Evolutionary conservation across 2,797 vertebrate species (phyloP).

Genomic region (Sandelia bainsii): DNA sequence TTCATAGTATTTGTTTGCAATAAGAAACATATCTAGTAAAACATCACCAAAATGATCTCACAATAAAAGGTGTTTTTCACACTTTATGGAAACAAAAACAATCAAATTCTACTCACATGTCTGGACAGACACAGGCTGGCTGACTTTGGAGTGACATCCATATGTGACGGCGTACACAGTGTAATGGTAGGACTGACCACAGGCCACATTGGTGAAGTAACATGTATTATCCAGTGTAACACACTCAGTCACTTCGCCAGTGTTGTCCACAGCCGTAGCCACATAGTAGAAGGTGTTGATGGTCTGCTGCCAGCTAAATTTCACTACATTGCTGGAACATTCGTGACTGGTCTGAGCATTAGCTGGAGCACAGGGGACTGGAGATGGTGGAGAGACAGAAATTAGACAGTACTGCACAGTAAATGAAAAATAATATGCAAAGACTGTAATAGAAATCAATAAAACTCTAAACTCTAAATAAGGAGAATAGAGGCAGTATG

Average conservation of each 20-base stretch:
- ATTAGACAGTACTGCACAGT: background rate
- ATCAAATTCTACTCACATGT: slow-evolving; percentile 76
- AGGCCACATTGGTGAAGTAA: slow-evolving; percentile 78
- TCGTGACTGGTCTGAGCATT: slow-evolving; percentile 43
- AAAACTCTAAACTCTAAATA: background rate
- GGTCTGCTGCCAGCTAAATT: slow-evolving; percentile 78
- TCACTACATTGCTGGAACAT: slow-evolving; percentile 80
- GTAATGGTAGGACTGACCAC: slow-evolving; percentile 81
- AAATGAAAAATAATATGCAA: background rate
- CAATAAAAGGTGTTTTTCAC: background rate
- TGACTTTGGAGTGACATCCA: slow-evolving; percentile 71
- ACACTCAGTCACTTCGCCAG: slow-evolving; percentile 62
- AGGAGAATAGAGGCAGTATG: background rate
- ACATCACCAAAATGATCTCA: background rate
- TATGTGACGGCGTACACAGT: slow-evolving; percentile 73
- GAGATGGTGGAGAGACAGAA: background rate
- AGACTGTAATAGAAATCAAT: background rate
- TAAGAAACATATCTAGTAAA: background rate
- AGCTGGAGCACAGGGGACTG: slow-evolving; percentile 85
- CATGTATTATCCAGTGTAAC: slow-evolving; percentile 74
- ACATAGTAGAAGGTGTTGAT: slow-evolving; percentile 80
- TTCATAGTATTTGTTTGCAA: too few species aligned
- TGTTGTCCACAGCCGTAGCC: slow-evolving; percentile 67
- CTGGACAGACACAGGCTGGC: slow-evolving; percentile 47
- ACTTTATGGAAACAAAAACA: background rate